These are phyloP conservation scores for Seriola aureovittata DNA, from an alignment of 2,113 vertebrate genomes.

Conservation along the genomic window DNA sequence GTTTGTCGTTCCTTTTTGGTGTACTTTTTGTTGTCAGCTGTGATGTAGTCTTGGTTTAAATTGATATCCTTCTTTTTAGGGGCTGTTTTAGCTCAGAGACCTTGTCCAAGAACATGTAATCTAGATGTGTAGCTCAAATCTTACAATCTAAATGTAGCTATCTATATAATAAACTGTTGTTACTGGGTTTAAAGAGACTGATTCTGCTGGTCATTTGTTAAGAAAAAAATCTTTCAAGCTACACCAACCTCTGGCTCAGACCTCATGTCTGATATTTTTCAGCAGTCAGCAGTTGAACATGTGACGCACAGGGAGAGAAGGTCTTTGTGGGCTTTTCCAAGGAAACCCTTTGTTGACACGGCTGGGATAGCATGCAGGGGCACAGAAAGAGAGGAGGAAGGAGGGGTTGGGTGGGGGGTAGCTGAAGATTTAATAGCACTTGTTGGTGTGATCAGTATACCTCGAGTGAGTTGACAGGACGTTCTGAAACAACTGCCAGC, in stretches of 20 bases:
- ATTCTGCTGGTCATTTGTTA: background rate
- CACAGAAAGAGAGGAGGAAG: background rate
- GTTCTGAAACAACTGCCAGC: conserved; percentile 58
- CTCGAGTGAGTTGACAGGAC: conserved; percentile 55
- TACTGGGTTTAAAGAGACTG: conserved; percentile 9
- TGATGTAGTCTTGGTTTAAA: background rate
- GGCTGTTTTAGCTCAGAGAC: background rate
- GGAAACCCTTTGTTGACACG: conserved; percentile 72
- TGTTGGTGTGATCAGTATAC: conserved; percentile 47
- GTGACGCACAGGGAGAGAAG: conserved; percentile 52
- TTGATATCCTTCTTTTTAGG: background rate
- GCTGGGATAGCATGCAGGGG: conserved; percentile 32
- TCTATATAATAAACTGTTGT: background rate
- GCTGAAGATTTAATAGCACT: conserved; percentile 41
- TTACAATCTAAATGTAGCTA: background rate
- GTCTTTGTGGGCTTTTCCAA: conserved; percentile 73
- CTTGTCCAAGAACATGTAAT: background rate
- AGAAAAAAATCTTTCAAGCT: conserved; percentile 9
- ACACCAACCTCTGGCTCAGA: background rate
- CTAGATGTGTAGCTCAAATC: background rate
- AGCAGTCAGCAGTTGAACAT: conserved; percentile 69
- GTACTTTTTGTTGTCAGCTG: conserved; percentile 16
- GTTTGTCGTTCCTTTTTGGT: conserved; percentile 6
- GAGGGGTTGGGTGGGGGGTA: background rate
- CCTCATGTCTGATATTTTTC: conserved; percentile 48